Evolutionary conservation across 1,140 invertebrate species (phyloP), one percentile per base, ranked within the genome.

Genomic region (Dendrolimus punctatus): DNA sequence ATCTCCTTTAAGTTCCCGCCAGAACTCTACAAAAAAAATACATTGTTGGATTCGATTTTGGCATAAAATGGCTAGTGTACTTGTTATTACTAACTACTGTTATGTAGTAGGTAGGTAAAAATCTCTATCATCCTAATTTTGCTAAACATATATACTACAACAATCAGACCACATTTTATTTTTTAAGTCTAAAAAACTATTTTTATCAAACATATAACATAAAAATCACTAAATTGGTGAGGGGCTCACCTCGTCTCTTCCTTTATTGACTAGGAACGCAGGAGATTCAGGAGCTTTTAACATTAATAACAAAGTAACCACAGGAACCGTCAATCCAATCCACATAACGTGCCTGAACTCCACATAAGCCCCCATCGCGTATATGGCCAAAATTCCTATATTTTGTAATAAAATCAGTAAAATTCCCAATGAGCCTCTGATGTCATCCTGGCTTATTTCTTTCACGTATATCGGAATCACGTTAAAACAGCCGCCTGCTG

Each of bases 351-450:
- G 54, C 40, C 64, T 50, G 80, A 86, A 91, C 42, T 81, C 68
- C 6, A 88, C 40, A 23, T 72, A 68, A 5, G 87, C 64, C 6
- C 92, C 92, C 8, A 90, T 53, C 5, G 86, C 71, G 62, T 90
- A 92, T 9, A 85, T 85, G 3, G 80, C 36, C 2, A 64, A n/a
- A 7, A 58, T 41, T 6, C 65, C 65, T 4, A 58, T 23, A 40
- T 59, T 64, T 43, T 59, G 55, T 23, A 48, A 55, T 2, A 62
- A 7, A 6, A 57, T 57, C 0, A 58, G 10, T 5, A 63, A 46
- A n/a, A 56, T 52, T 9, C 55, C 59, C 4, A 60, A 47, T 3
- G 49, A 23, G 0, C 63, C 63, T 23, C 56, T 50, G 8, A 57
- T 51, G 46, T 60, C 51, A 38, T 62, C 60, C 42, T 60, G 58